A percentile compares a stretch with the other conserved stretches of the same genome.
Conservation (phyloP, 2,113 vertebrate genomes). For the Zosterops borbonicus region DNA sequence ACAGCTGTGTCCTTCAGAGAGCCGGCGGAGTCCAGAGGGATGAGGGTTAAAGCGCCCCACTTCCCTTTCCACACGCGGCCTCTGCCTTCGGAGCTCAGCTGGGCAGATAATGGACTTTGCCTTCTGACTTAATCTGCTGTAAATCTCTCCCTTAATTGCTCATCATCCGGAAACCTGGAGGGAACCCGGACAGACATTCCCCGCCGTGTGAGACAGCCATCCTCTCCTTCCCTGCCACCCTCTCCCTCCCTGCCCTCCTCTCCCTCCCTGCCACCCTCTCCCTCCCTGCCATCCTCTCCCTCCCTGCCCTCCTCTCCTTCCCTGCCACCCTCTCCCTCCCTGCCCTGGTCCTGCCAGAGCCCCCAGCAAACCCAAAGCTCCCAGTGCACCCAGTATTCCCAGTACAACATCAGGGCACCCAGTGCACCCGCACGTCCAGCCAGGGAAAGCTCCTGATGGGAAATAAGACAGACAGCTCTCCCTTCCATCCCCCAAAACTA, state of each 20-base stretch:
- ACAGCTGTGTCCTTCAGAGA: background rate
- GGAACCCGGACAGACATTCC: background rate
- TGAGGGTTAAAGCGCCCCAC: background rate
- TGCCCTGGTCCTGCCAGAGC: background rate
- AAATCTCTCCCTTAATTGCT: constrained; percentile 43
- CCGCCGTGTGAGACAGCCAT: background rate
- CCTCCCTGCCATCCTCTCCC: too few species aligned
- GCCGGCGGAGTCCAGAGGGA: rapidly evolving
- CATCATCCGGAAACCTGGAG: background rate
- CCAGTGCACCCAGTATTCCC: background rate
- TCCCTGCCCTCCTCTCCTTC: background rate
- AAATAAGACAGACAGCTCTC: rapidly evolving
- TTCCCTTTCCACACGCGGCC: rapidly evolving
- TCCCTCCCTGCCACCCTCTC: too few species aligned
- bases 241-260: background rate
- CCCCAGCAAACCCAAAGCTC: background rate
- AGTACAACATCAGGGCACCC: background rate
- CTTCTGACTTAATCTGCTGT: constrained; percentile 40
- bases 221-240: background rate
- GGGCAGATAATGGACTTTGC: constrained; percentile 39
- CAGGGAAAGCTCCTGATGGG: rapidly evolving
- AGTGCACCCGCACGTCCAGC: rapidly evolving
- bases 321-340: background rate
- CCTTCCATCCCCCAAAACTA: rapidly evolving
- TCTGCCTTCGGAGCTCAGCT: background rate